Evolutionary conservation across 2,888 invertebrate genomes (phyloP).

Genomic region (Ferdinandea cuprea): DNA sequence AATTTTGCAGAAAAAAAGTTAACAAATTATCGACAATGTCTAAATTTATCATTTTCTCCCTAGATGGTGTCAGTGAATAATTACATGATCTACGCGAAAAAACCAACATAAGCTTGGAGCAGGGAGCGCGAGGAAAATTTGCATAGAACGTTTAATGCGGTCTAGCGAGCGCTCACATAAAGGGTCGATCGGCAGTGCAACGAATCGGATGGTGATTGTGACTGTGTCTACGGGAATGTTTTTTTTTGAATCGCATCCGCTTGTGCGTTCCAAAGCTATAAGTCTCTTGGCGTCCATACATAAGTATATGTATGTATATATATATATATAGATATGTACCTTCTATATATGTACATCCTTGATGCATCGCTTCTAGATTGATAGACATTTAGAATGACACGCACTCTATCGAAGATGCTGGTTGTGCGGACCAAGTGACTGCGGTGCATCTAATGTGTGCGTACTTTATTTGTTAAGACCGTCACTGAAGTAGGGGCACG

Average conservation of each 20-base stretch:
- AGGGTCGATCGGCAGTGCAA: slow-evolving; percentile 76
- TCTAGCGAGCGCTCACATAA: slow-evolving; percentile 54
- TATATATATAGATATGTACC: too few species aligned
- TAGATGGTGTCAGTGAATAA: slow-evolving; percentile 73
- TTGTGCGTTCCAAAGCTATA: slow-evolving; percentile 41
- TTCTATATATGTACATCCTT: too few species aligned
- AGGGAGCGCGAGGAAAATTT: slow-evolving; percentile 42
- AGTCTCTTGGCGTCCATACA: slow-evolving; percentile 21
- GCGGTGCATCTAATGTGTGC: slow-evolving; percentile 48
- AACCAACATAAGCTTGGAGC: slow-evolving; percentile 47
- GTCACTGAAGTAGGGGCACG: slow-evolving; percentile 26
- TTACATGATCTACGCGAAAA: slow-evolving; percentile 59
- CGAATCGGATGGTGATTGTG: slow-evolving; percentile 35
- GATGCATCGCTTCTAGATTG: too few species aligned
- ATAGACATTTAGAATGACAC: slow-evolving; percentile 72
- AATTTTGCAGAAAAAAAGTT: slow-evolving; percentile 59
- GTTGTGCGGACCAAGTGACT: slow-evolving; percentile 5
- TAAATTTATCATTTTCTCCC: slow-evolving; percentile 71
- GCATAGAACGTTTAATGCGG: slow-evolving; percentile 55
- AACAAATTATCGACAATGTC: slow-evolving; percentile 73
- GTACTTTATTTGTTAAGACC: slow-evolving; percentile 28
- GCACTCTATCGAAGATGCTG: slow-evolving; percentile 64
- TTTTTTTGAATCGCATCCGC: slow-evolving; percentile 31
- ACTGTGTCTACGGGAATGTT: slow-evolving; percentile 57
- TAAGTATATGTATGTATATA: too few species aligned